Evolutionary conservation across 2,888 invertebrate species (phyloP).

Genomic region (Macropis europaea): DNA sequence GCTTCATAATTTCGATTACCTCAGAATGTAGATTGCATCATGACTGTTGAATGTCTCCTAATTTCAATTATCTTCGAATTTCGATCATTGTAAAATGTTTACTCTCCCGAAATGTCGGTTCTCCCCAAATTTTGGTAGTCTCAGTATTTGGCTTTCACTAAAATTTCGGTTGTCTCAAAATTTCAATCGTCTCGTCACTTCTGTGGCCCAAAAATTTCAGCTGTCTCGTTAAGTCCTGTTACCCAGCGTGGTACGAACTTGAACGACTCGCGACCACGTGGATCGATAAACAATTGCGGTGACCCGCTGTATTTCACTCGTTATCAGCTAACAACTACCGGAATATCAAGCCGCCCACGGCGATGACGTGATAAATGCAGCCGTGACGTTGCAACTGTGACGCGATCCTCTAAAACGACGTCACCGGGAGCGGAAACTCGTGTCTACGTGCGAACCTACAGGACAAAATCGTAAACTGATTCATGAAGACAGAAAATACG

Average conservation of each 20-base stretch:
- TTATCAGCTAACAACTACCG: conserved; percentile 22
- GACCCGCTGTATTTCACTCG: conserved; percentile 11
- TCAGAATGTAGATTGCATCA: too few relatives aligned
- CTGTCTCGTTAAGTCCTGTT: too few relatives aligned
- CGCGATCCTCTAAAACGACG: conserved; percentile 9
- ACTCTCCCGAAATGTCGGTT: too few relatives aligned
- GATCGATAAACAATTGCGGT: conserved; percentile 37
- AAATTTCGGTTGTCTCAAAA: too few relatives aligned
- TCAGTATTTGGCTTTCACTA: too few relatives aligned
- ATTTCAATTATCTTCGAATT: too few relatives aligned
- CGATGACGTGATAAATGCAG: conserved; percentile 1
- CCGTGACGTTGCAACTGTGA: conserved; percentile 24
- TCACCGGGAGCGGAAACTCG: conserved; percentile 2
- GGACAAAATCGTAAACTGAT: not conserved
- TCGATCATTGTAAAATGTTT: too few relatives aligned
- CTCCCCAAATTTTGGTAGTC: too few relatives aligned
- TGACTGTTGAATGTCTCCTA: too few relatives aligned
- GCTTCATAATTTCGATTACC: too few relatives aligned
- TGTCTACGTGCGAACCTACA: not conserved
- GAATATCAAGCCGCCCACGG: not conserved
- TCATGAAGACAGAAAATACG: not conserved
- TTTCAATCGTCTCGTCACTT: too few relatives aligned
- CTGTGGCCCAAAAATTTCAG: too few relatives aligned
- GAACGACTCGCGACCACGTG: conserved; percentile 4
- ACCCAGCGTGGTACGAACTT: conserved; percentile 22